Percentiles rank a stretch among this genome's conserved stretches.
phyloP scores from a whole-genome alignment of 2,888 invertebrate genomes.

The Caenorhabditis becei region DNA sequence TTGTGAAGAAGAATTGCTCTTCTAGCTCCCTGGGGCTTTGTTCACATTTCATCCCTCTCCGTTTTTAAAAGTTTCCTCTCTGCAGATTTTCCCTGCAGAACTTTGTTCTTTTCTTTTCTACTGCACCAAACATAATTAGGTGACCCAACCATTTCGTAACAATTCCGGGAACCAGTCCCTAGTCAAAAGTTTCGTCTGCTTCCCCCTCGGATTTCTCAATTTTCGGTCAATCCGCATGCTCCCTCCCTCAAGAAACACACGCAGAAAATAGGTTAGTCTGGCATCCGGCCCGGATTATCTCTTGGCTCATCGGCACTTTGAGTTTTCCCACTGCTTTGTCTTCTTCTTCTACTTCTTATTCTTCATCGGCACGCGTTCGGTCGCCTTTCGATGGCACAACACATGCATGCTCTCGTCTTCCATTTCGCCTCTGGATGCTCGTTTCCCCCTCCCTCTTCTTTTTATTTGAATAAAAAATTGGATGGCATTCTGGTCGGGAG shows the following conservation, averaged over 20 bases:
- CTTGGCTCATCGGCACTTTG: not conserved
- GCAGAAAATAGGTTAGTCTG: constrained; percentile 6
- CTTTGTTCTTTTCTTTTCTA: not conserved
- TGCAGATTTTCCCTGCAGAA: too few relatives aligned
- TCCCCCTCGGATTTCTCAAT: too few relatives aligned
- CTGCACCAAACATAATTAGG: constrained; percentile 1
- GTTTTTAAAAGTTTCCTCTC: not conserved
- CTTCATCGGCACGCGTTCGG: constrained; percentile 14
- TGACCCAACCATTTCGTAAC: not conserved
- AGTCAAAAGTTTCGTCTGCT: not conserved
- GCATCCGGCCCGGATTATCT: constrained; percentile 2
- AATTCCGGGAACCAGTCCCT: not conserved
- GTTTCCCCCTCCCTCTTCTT: constrained; percentile 29
- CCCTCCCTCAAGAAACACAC: constrained; percentile 1
- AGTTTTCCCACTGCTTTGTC: not conserved
- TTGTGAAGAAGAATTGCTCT: not conserved
- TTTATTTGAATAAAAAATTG: constrained; percentile 62
- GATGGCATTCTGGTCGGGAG: constrained; percentile 50
- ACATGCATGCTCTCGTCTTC: constrained; percentile 30
- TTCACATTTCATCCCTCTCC: not conserved
- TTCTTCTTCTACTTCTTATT: constrained; percentile 1
- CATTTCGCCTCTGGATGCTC: constrained; percentile 12
- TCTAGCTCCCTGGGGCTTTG: not conserved
- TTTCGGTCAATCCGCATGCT: not conserved
- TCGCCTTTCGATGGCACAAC: constrained; percentile 27